Conservation (phyloP, 1,140 invertebrate genomes). For the Melitaea cinxia region DNA sequence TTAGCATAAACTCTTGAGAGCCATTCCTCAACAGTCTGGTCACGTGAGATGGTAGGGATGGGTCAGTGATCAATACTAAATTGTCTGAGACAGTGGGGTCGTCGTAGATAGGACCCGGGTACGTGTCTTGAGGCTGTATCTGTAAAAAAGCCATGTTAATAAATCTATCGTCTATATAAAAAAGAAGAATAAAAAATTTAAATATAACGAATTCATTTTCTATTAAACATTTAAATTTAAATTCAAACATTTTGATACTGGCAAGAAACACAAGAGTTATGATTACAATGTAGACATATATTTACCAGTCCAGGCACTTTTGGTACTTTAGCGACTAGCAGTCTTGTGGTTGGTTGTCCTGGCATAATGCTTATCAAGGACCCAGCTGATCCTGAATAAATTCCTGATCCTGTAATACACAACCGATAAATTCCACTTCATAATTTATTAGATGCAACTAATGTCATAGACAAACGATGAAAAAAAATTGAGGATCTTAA, state of each 20-base stretch:
- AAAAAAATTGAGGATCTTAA: too few species aligned
- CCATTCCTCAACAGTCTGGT: slow-evolving; percentile 51
- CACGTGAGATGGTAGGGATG: slow-evolving; percentile 53
- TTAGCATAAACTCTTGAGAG: slow-evolving; percentile 59
- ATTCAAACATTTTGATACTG: too few species aligned
- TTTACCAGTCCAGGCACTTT: slow-evolving; percentile 61
- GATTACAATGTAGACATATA: neutral
- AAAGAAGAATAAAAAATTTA: too few species aligned
- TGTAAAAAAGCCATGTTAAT: too few species aligned
- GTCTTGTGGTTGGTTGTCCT: slow-evolving; percentile 59
- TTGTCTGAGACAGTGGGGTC: slow-evolving; percentile 48
- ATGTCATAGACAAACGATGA: too few species aligned
- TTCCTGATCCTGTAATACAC: slow-evolving; percentile 82
- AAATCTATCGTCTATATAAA: too few species aligned
- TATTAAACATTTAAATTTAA: too few species aligned
- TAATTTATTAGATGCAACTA: neutral
- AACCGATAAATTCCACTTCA: neutral
- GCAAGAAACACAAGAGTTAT: too few species aligned
- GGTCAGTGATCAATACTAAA: slow-evolving; percentile 56
- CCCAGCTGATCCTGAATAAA: slow-evolving; percentile 81
- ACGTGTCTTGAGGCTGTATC: slow-evolving; percentile 46
- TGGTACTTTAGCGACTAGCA: slow-evolving; percentile 79
- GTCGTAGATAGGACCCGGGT: slow-evolving; percentile 66
- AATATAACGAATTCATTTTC: too few species aligned
- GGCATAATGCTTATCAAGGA: slow-evolving; percentile 77